Conservation (phyloP, 1,140 invertebrate species). For the Achroia grisella region DNA sequence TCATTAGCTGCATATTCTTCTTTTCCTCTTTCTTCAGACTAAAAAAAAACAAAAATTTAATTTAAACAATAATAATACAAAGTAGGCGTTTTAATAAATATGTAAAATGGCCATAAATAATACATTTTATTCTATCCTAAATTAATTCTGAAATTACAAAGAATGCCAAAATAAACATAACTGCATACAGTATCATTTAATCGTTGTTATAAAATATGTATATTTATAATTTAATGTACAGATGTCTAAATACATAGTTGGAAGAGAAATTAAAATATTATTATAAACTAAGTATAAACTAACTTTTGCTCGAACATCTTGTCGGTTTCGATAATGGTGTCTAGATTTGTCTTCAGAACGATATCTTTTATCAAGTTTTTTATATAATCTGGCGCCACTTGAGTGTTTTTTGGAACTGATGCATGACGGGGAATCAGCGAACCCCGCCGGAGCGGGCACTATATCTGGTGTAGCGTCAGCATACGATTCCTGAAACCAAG, state of each 20-base stretch:
- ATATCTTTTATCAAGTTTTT: constrained; percentile 87
- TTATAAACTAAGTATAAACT: neutral
- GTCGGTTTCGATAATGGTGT: constrained; percentile 78
- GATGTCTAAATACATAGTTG: too few relatives aligned
- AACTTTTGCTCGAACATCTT: constrained; percentile 83
- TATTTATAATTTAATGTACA: too few relatives aligned
- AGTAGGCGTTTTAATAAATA: too few relatives aligned
- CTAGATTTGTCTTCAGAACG: constrained; percentile 85
- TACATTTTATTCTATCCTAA: too few relatives aligned
- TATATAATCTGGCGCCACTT: constrained; percentile 78
- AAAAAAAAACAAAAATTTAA: constrained; percentile 4
- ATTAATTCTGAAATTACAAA: too few relatives aligned
- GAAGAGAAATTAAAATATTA: too few relatives aligned
- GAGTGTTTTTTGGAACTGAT: constrained; percentile 56
- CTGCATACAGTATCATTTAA: too few relatives aligned
- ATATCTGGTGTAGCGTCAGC: constrained; percentile 80
- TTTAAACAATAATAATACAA: too few relatives aligned
- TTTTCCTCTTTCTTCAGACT: constrained; percentile 86
- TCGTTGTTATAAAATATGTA: too few relatives aligned
- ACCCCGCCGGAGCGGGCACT: constrained; percentile 89
- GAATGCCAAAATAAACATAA: too few relatives aligned
- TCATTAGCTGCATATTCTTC: constrained; percentile 75
- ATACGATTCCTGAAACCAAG: constrained; percentile 55
- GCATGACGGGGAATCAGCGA: constrained; percentile 87
- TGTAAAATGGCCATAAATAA: too few relatives aligned